phyloP scores from a whole-genome alignment of 2,113 vertebrate genomes.

The Zosterops pallidus region DNA sequence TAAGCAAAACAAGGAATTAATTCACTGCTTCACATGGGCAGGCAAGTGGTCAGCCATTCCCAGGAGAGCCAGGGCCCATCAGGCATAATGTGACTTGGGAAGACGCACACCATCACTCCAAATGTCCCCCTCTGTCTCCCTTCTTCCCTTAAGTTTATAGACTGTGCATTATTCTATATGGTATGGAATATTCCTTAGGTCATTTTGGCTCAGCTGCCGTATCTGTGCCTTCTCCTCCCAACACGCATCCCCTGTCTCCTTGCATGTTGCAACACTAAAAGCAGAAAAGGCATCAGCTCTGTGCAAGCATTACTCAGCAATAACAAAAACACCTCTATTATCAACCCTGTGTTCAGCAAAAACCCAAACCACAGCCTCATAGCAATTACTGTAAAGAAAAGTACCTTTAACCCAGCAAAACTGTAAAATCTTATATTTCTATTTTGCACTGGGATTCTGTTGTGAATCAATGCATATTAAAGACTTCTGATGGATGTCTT shows the following conservation, averaged over 20 bases:
- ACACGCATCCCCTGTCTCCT: not conserved
- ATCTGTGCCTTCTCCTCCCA: not conserved
- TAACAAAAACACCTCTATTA: not conserved
- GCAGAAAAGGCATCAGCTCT: not conserved
- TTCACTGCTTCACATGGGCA: not conserved
- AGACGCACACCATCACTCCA: not conserved
- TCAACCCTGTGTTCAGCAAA: not conserved
- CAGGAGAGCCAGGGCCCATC: not conserved
- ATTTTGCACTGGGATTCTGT: not conserved
- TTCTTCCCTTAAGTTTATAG: not conserved
- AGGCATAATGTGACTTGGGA: rapidly evolving
- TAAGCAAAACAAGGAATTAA: not conserved
- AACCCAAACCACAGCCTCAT: not conserved
- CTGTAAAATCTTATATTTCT: not conserved
- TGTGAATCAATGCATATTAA: not conserved
- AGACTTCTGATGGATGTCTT: not conserved
- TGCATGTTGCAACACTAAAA: rapidly evolving
- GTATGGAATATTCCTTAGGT: not conserved
- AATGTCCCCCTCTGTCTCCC: not conserved
- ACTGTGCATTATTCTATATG: not conserved
- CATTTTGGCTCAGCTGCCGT: not conserved
- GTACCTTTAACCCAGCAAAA: not conserved
- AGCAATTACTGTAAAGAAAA: not conserved
- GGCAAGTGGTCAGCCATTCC: not conserved
- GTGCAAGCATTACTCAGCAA: not conserved